Conservation (phyloP, 2,113 vertebrate species). For the Ciconia boyciana region DNA sequence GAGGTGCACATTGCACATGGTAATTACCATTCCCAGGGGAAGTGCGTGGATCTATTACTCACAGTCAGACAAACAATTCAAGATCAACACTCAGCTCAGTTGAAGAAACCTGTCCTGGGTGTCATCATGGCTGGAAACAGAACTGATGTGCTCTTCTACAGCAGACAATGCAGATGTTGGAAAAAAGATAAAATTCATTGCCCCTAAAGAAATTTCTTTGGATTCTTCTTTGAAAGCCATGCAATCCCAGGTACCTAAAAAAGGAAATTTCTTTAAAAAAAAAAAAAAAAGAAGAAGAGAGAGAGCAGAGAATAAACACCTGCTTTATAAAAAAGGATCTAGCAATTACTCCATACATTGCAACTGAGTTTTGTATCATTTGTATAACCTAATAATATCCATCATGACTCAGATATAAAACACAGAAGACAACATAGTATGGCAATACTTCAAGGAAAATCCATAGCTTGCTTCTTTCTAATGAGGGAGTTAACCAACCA, state of each 20-base stretch:
- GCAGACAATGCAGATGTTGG: not conserved
- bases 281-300: not conserved
- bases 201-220: not conserved
- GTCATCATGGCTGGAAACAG: not conserved
- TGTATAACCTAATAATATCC: not conserved
- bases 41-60: not conserved
- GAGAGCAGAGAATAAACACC: not conserved
- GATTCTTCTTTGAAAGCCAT: not conserved
- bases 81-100: not conserved
- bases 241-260: not conserved
- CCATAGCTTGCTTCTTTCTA: not conserved
- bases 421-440: not conserved
- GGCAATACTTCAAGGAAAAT: not conserved
- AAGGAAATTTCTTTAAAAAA: not conserved
- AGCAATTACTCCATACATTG: not conserved
- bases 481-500: not conserved
- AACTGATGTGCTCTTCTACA: not conserved
- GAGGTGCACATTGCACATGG: not conserved
- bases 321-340: not conserved
- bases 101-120: not conserved
- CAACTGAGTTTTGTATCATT: not conserved
- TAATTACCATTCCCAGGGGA: slow-evolving; percentile 34
- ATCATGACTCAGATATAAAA: not conserved
- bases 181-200: not conserved
- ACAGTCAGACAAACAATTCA: not conserved